These are phyloP conservation scores for Herminia tarsipennalis DNA, from an alignment of 2,888 invertebrate genomes.

Conservation along the genomic window DNA sequence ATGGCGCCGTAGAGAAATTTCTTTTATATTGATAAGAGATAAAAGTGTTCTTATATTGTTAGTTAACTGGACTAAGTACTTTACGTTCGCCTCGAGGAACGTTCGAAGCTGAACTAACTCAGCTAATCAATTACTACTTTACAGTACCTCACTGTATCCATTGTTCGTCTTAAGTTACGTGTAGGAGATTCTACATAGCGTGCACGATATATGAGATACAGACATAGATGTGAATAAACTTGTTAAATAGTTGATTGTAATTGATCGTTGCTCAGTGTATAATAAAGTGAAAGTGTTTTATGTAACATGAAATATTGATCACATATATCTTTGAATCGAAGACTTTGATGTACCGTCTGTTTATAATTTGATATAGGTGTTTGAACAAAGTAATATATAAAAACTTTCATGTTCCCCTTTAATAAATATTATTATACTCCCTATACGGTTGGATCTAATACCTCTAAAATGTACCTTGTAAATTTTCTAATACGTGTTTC, in stretches of 20 bases:
- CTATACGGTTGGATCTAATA: slow-evolving; percentile 32
- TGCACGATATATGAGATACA: slow-evolving; percentile 36
- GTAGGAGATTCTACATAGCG: slow-evolving; percentile 34
- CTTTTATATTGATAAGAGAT: slow-evolving; percentile 68
- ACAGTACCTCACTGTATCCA: slow-evolving; percentile 29
- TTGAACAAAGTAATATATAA: slow-evolving; percentile 11
- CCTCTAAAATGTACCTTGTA: slow-evolving; percentile 38
- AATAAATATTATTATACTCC: slow-evolving; percentile 18
- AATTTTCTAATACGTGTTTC: slow-evolving; percentile 36
- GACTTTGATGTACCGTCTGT: slow-evolving; percentile 36
- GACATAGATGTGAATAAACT: slow-evolving; percentile 40
- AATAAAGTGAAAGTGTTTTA: slow-evolving; percentile 34
- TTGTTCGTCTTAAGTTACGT: slow-evolving; percentile 36
- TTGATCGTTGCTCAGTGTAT: slow-evolving; percentile 61
- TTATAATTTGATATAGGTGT: slow-evolving; percentile 30
- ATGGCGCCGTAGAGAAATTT: slow-evolving; percentile 52
- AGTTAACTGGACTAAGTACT: slow-evolving; percentile 54
- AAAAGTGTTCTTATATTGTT: slow-evolving; percentile 82
- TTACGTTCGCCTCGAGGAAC: slow-evolving; percentile 26
- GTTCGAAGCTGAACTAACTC: slow-evolving; percentile 28
- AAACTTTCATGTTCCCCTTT: slow-evolving; percentile 22
- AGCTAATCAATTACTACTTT: slow-evolving; percentile 41
- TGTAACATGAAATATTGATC: slow-evolving; percentile 17
- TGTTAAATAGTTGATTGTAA: slow-evolving; percentile 55
- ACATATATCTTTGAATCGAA: slow-evolving; percentile 24